These are phyloP conservation scores for Mustelus asterias DNA, from an alignment of 2,113 vertebrate genomes.

Conservation along the genomic window DNA sequence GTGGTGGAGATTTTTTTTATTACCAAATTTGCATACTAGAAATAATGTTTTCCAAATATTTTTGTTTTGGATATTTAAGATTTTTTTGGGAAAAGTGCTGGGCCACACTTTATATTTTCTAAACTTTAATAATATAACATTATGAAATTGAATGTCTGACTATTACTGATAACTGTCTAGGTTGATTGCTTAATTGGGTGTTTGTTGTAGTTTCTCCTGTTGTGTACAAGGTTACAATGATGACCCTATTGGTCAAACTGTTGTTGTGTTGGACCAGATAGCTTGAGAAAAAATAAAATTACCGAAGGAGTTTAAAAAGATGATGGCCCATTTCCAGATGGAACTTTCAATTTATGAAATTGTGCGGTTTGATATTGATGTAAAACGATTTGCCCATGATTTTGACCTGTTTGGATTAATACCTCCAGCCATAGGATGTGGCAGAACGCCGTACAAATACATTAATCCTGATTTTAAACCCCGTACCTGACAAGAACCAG, in stretches of 20 bases:
- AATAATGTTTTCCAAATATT: conserved; percentile 20
- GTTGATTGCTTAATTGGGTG: background rate
- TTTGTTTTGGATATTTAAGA: conserved; percentile 32
- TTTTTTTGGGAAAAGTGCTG: conserved; percentile 34
- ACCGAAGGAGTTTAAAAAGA: background rate
- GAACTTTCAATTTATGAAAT: background rate
- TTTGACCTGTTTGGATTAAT: background rate
- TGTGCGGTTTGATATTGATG: background rate
- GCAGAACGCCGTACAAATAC: background rate
- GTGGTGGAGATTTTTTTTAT: conserved; percentile 33
- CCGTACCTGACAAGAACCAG: background rate
- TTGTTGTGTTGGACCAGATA: background rate
- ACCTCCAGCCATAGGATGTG: background rate
- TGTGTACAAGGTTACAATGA: background rate
- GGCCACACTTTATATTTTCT: conserved; percentile 33
- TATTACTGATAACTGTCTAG: conserved; percentile 16
- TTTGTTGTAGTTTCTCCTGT: conserved; percentile 1
- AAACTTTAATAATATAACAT: conserved; percentile 28
- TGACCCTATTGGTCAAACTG: background rate
- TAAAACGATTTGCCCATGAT: background rate
- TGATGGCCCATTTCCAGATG: background rate
- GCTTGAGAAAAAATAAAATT: background rate
- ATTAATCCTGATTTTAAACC: background rate
- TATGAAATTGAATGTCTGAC: background rate
- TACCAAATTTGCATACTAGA: background rate